Evolutionary conservation across 2,797 vertebrate genomes (phyloP), one percentile per base, ranked within the genome.

Genomic region (Agapornis canus): DNA sequence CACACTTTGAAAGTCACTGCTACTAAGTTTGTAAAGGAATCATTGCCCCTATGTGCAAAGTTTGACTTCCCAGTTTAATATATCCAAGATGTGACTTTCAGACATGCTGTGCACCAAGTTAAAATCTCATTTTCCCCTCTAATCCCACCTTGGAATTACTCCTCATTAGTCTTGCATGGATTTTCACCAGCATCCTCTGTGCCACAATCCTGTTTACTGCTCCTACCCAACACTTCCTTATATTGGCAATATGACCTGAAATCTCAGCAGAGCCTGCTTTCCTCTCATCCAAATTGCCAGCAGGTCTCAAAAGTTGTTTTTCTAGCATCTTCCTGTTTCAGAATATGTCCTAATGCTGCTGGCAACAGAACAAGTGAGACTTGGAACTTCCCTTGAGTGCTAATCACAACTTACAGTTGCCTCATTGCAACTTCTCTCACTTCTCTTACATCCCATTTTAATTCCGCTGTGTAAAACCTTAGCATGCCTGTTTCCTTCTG

Each of bases 341-440:
- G 78, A 93, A 11, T 20, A 86, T 42, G 31, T 82, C 94, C 87
- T 95, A 70, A 82, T 83, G 77, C 92, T 96, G 72, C 89, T 95
- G 95, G 96, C 96, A 96, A 16, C 82, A 76, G 89, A 92, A 35
- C 48, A 78, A 96, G 93, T 83, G 91, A 92, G 94, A 96, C 80
- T 96, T 95, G 94, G 94, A 97, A 81, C 94, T 86, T 83, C 94
- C 85, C 63, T 40, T 23, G 47, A 60, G 92, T 84, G 94, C 80
- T 86, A 90, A 94, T 96, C 94, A 92, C 91, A 79, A 86, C 92
- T 90, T 94, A 73, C 94, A 94, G 93, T 86, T 94, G 91, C 94
- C 96, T 96, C 93, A 81, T 81, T 95, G 95, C 91, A 92, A 92
- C 77, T 95, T 90, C 63, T 96, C 79, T 90, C 96, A 82, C 93